phyloP scores from a whole-genome alignment of 1,140 invertebrate genomes.

The Coptotermes formosanus region DNA sequence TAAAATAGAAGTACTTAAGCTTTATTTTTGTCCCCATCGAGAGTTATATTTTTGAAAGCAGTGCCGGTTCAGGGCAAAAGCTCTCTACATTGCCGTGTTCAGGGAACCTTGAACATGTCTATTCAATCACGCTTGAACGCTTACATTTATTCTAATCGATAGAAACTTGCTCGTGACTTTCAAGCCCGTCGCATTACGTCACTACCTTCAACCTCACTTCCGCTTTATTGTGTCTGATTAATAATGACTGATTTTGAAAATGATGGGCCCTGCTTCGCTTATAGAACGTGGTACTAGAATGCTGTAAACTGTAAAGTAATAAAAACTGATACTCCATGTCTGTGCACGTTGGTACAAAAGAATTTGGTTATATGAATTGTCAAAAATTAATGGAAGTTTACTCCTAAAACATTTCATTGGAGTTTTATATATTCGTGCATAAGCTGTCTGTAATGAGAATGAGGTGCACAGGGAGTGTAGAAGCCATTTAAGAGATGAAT shows the following conservation, averaged over 20 bases:
- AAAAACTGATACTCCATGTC: too few species aligned
- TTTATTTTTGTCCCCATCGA: background rate
- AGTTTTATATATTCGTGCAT: too few species aligned
- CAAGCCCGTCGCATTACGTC: background rate
- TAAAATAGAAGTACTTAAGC: background rate
- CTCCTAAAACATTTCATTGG: too few species aligned
- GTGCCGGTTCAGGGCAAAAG: too few species aligned
- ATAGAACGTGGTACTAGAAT: too few species aligned
- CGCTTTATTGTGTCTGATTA: background rate
- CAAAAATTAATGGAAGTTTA: too few species aligned
- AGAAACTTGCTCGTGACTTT: background rate
- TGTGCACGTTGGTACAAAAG: too few species aligned
- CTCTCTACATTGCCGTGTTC: background rate
- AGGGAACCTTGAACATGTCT: background rate
- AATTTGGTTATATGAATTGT: too few species aligned
- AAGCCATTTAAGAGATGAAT: too few species aligned
- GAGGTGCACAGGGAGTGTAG: too few species aligned
- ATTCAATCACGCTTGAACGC: background rate
- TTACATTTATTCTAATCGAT: background rate
- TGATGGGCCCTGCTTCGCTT: background rate
- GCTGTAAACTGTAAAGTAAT: too few species aligned
- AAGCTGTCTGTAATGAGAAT: too few species aligned
- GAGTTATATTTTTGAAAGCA: background rate
- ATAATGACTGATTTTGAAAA: background rate
- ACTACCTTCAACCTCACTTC: background rate